Base-by-base conservation (phyloP, 2,888 invertebrate species). In the Melinaea menophilus region DNA sequence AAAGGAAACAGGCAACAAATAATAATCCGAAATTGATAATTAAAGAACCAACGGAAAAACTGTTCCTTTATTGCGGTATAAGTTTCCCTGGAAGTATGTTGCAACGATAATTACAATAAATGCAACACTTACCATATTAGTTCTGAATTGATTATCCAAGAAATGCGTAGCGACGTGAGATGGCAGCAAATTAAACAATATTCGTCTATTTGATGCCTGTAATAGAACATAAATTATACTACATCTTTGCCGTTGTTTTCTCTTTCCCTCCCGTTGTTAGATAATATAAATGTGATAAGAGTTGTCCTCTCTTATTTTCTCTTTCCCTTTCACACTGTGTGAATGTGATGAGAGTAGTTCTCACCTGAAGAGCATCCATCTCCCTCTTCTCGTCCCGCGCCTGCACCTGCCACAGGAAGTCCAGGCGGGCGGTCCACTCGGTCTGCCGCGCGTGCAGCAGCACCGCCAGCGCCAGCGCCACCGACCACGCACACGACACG, bases 101-200 rank as follows among this genome's bases (percentile, higher is more conserved):
- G 41, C 7, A 41, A 41, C 46, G 4, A n/a, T 45, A 37, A 46
- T 51, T 12, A 7, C 9, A 31, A 46, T 41, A 57, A 22, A 48
- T 34, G 7, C 35, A 62, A 61, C 72, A 79, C 65, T 85, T 85
- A 89, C 89, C 96, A 96, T 96, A 85, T 96, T 96, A 72, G 94
- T 96, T 72, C 96, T 92, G 84, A 96, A 96, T 88, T 96, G 96
- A 82, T 95, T 95, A 88, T 97, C 97, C 72, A 98, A 90, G 84
- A 98, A 98, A 88, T 98, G 97, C 48, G 95, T 95, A 61, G 97
- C 97, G 48, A 98, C 97, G 86, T 98, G 97, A 60, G 96, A 95
- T 35, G 98, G 98, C 63, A 98, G 91, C 70, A 98, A 91, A 88
- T 98, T 98, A 88, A 96, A 97, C 62, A 98, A 86, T 76, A 98